Evolutionary conservation across 2,113 vertebrate genomes (phyloP), one percentile per base, ranked within the genome.

Genomic region (Dascyllus trimaculatus): DNA sequence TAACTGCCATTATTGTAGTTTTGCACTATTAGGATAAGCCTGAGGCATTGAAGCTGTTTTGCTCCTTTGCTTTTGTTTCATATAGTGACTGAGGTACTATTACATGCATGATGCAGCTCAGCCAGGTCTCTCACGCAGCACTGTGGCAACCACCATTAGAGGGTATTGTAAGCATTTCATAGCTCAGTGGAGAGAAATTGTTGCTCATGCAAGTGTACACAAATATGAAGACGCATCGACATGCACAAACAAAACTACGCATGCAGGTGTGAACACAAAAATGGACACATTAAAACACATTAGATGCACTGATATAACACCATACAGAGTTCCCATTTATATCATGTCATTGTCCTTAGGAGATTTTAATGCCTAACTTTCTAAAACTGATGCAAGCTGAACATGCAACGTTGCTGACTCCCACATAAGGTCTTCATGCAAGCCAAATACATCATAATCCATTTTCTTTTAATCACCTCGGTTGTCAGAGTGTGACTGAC

Each of bases 101-200:
- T 40, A 65, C 18, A 18, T 69, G 46, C 80, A 71, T 80, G 68
- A 68, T 35, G 67, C 11, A 24, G 21, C 57, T 59, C 71, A 54
- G 21, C 61, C 60, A 25, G 73, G 75, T 62, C 75, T 70, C 78
- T 72, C 68, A 59, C 58, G 49, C 80, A 46, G 35, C 43, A 67
- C 43, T 71, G 52, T 68, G 26, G 69, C 62, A 79, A 53, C 62
- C 66, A 70, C 79, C 83, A 88, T 84, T 58, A 81, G 49, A 84
- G 52, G 25, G n/a, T 26, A 78, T 10, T 66, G 56, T 62, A 15
- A 74, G 83, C 74, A 74, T 80, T 88, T 91, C 29, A 90, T 84
- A 90, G 80, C 75, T 86, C 75, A 82, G 51, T 65, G 70, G 89
- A 81, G 78, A 85, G 75, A 82, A 77, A 80, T 51, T 10, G 6